Evolutionary conservation across 2,113 vertebrate genomes (phyloP), one percentile per base, ranked within the genome.

Genomic region (Sinocyclocheilus grahami): DNA sequence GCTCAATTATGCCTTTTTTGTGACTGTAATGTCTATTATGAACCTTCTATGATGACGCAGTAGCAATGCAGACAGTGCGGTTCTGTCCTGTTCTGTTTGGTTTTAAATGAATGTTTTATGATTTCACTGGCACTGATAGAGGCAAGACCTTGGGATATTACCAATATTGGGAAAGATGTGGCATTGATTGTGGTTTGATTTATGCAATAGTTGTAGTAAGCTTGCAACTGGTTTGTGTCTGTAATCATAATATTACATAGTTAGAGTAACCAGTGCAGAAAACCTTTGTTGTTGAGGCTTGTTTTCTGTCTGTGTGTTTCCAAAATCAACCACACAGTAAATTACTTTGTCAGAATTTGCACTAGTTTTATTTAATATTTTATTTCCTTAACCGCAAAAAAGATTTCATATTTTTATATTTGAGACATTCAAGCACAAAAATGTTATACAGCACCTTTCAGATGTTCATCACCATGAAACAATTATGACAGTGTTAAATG

Each of bases 151-250:
- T 67, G 27, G 63, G 13, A 30, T 14, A 8, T 67, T 67, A 67
- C 63, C 24, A 67, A 30, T 30, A 67, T 30, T 67, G 63, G 63
- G 12, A 67, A 67, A 67, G 63, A 14, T 3, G 14, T 14, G 24
- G 12, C 63, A 67, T 67, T 48, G 72, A 67, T 67, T 48, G 72
- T 75, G 72, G 22, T 42, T 75, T 75, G 72, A 12, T 75, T 48
- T 24, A 75, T 74, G 9, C 5, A 46, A 46, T 42, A 11, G 39
- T 46, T 74, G 20, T 20, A 75, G 37, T 18, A 77, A 77, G 74
- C 46, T 77, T 53, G n/a, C 12, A 53, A 51, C 51, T 27, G 24
- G 46, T 77, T 8, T 77, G 74, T 77, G 42, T 8, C n/a, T 42
- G 20, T n/a, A 12, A 22, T 5, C 9, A 48, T 51, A 48, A 76